Evolutionary conservation across 2,888 invertebrate genomes (phyloP).

Genomic region (Papilio protenor): DNA sequence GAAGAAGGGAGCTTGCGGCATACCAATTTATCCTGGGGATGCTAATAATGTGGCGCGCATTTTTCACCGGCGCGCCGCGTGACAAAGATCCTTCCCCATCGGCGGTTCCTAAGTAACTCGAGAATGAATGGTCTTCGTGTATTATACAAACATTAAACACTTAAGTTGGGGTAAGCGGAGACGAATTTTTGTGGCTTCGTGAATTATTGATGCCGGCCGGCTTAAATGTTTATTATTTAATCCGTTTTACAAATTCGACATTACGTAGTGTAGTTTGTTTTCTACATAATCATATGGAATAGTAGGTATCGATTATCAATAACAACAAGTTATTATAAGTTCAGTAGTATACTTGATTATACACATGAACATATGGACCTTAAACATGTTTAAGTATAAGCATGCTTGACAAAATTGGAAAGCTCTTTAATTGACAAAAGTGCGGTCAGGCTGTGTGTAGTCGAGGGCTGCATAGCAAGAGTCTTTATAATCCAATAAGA

Average conservation of each 20-base stretch:
- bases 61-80: slow-evolving; percentile 71
- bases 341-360: neutral
- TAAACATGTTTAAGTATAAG: slow-evolving; percentile 10
- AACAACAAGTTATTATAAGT: neutral
- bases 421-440: slow-evolving; percentile 32
- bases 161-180: slow-evolving; percentile 44
- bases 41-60: slow-evolving; percentile 78
- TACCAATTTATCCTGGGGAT: slow-evolving; percentile 77
- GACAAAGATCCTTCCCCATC: slow-evolving; percentile 68
- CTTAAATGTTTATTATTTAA: slow-evolving; percentile 21
- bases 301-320: neutral
- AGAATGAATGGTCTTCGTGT: slow-evolving; percentile 53
- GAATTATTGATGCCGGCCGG: slow-evolving; percentile 36
- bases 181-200: slow-evolving; percentile 37
- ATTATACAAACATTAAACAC: slow-evolving; percentile 45
- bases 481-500: slow-evolving; percentile 75
- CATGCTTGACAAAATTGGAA: slow-evolving; percentile 4
- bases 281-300: neutral
- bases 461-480: slow-evolving; percentile 39
- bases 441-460: slow-evolving; percentile 16
- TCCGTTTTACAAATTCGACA: slow-evolving; percentile 2
- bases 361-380: neutral
- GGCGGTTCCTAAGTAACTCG: slow-evolving; percentile 50
- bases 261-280: neutral
- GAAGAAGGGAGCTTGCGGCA: slow-evolving; percentile 73